These are phyloP conservation scores for Amphipyra berbera DNA, from an alignment of 2,888 invertebrate species.

Conservation along the genomic window DNA sequence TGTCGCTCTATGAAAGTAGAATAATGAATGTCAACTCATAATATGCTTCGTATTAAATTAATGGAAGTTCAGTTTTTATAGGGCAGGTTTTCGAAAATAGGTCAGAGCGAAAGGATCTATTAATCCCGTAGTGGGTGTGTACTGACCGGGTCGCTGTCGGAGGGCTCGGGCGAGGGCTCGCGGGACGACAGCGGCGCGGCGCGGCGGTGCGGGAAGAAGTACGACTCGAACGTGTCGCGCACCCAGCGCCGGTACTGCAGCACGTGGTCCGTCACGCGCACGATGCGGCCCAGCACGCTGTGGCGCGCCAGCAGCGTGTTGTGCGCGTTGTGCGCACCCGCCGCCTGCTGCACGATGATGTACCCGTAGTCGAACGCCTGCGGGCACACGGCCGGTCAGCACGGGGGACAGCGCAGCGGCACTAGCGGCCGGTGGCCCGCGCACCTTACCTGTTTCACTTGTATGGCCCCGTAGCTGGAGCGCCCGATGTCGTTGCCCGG, in stretches of 20 bases:
- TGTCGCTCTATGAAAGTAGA: no score
- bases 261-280: conserved; percentile 98
- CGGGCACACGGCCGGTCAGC: no score
- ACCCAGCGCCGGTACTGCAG: conserved; percentile 90
- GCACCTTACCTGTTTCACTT: conserved; percentile 90
- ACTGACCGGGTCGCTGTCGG: conserved; percentile 71
- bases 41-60: no score
- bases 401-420: no score
- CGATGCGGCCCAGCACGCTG: conserved; percentile 96
- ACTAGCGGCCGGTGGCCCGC: no score
- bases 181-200: conserved; percentile 40
- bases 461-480: conserved; percentile 98
- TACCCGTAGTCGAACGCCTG: conserved; percentile 99
- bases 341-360: conserved; percentile 94
- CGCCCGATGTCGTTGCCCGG: conserved; percentile 99
- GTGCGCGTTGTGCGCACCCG: conserved; percentile 87
- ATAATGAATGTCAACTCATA: no score
- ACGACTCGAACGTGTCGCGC: conserved; percentile 83
- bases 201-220: conserved; percentile 79
- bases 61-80: no score
- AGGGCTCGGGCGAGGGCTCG: conserved; percentile 38
- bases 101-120: no score
- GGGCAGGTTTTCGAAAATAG: no score
- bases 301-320: conserved; percentile 79
- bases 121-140: neutral